These are phyloP conservation scores for Phymorhynchus buccinoides DNA, from an alignment of 1,140 invertebrate genomes.

Conservation along the genomic window DNA sequence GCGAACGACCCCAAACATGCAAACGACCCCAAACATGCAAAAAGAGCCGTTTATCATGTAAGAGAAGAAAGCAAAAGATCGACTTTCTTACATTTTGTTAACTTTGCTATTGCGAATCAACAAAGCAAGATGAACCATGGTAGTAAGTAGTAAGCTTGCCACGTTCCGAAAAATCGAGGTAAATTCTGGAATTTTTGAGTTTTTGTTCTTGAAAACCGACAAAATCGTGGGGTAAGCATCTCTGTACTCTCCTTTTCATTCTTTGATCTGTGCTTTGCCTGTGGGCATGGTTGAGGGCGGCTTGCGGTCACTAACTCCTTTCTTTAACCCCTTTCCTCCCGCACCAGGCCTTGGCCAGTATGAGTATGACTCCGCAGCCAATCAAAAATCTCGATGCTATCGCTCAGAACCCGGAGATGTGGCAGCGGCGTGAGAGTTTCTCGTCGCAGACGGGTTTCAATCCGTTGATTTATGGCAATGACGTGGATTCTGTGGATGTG, in stretches of 20 bases:
- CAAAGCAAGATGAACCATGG: too few species aligned
- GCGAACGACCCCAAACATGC: too few species aligned
- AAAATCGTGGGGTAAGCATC: too few species aligned
- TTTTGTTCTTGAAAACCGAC: too few species aligned
- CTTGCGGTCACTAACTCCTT: constrained; percentile 28
- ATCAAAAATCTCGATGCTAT: constrained; percentile 75
- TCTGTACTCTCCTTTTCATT: not conserved
- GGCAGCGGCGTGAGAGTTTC: constrained; percentile 75
- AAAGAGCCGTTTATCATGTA: too few species aligned
- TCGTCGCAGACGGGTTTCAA: constrained; percentile 77
- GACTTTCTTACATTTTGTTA: too few species aligned
- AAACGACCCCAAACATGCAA: too few species aligned
- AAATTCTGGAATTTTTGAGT: too few species aligned
- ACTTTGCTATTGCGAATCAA: too few species aligned
- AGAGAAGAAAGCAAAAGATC: too few species aligned
- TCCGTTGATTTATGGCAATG: constrained; percentile 94
- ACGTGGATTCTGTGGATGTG: constrained; percentile 98
- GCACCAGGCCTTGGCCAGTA: constrained; percentile 75
- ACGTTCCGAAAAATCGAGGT: too few species aligned
- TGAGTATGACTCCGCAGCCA: constrained; percentile 76
- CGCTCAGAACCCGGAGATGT: constrained; percentile 71
- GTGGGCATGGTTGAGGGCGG: constrained; percentile 38
- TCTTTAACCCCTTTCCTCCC: constrained; percentile 21
- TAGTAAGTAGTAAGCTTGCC: too few species aligned
- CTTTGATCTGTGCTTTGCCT: not conserved